A percentile compares a stretch with the other conserved stretches of the same genome.
Evolutionary conservation across 2,797 vertebrate species (phyloP).

Genomic region (Catharus ustulatus): DNA sequence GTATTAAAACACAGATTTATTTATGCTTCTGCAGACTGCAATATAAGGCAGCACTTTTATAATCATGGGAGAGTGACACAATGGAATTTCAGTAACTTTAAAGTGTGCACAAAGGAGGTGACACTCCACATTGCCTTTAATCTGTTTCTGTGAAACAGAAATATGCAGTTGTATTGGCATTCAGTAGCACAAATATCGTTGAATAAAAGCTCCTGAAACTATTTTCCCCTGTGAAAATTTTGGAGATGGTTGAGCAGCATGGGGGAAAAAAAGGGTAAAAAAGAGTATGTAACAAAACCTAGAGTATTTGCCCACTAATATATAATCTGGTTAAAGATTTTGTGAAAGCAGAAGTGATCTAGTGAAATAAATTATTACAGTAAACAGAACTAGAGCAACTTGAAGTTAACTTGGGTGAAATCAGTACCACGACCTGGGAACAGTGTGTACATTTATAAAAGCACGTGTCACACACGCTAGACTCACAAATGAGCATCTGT

Average conservation of each 20-base stretch:
- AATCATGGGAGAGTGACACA: neutral
- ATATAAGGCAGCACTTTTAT: neutral
- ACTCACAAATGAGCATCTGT: neutral
- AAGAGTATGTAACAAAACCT: neutral
- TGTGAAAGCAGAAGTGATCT: neutral
- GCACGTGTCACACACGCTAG: neutral
- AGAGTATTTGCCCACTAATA: neutral
- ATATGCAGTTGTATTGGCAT: neutral
- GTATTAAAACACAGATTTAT: neutral
- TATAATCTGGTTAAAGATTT: neutral
- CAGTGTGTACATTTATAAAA: neutral
- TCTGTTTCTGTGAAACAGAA: conserved; percentile 1
- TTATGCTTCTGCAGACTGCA: neutral
- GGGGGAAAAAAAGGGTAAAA: neutral
- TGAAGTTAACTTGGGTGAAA: neutral
- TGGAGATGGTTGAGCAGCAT: neutral
- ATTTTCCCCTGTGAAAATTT: neutral
- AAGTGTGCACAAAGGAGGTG: neutral
- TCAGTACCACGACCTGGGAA: neutral
- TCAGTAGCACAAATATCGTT: neutral
- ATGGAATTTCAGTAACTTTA: neutral
- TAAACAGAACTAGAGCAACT: neutral
- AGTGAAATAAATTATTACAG: neutral
- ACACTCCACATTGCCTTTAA: neutral
- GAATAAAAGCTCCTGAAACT: neutral